Percentiles rank a stretch among this genome's conserved stretches.
Evolutionary conservation across 2,888 invertebrate species (phyloP).

Genomic region (Epirrita christyi): DNA sequence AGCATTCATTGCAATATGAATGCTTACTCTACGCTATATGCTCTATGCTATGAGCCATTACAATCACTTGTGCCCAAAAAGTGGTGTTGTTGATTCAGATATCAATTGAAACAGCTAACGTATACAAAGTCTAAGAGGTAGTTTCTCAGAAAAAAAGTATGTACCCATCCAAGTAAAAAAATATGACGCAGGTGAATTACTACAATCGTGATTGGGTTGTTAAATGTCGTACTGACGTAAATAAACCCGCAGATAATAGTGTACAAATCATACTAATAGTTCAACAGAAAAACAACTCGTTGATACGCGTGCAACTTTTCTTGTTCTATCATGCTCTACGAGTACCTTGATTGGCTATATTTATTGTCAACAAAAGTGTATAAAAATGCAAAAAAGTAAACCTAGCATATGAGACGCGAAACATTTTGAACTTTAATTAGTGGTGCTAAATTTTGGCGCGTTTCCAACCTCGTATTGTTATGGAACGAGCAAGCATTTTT

Average conservation of each 20-base stretch:
- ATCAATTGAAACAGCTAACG: too few relatives aligned
- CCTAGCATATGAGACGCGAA: background rate
- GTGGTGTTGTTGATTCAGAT: too few relatives aligned
- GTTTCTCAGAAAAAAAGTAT: conserved; percentile 4
- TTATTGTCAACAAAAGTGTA: too few relatives aligned
- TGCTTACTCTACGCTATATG: too few relatives aligned
- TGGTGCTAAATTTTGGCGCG: conserved; percentile 1
- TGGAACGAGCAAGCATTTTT: background rate
- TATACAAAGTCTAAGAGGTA: background rate
- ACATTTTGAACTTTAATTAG: conserved; percentile 1
- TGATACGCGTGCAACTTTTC: background rate
- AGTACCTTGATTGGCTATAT: too few relatives aligned
- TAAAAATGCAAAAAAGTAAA: background rate
- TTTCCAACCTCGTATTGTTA: conserved; percentile 8
- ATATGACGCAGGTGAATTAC: conserved; percentile 27
- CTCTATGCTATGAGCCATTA: too few relatives aligned
- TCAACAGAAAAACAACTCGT: conserved; percentile 2
- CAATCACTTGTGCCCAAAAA: background rate
- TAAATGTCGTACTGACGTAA: conserved; percentile 22
- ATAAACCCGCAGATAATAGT: conserved; percentile 6
- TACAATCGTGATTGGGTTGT: conserved; percentile 21
- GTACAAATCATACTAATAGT: conserved; percentile 7
- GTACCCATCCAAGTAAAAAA: conserved; percentile 7
- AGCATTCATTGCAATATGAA: too few relatives aligned
- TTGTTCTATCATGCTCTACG: background rate